phyloP scores from a whole-genome alignment of 1,140 invertebrate species.

The Vanessa tameamea region DNA sequence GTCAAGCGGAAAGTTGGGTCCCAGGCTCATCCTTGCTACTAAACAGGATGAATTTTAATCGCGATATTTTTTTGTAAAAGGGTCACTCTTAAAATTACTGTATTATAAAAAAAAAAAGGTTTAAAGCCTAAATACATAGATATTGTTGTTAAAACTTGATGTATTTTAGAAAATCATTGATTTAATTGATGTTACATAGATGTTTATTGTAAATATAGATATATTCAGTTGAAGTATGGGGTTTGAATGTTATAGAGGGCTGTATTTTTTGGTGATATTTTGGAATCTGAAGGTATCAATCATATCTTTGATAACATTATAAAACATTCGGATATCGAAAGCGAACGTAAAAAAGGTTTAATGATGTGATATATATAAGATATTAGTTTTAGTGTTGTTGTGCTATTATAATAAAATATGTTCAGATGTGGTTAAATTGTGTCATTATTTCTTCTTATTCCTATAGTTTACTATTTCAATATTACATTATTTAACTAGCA shows the following conservation, averaged over 20 bases:
- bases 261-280: constrained; percentile 81
- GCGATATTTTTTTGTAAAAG: constrained; percentile 1
- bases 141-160: constrained; percentile 77
- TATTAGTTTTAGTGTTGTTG: constrained; percentile 78
- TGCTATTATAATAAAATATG: constrained; percentile 80
- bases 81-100: constrained; percentile 1
- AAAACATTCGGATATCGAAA: constrained; percentile 43
- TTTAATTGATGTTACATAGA: constrained; percentile 80
- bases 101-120: constrained; percentile 45
- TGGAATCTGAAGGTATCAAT: constrained; percentile 68
- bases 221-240: constrained; percentile 59
- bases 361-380: constrained; percentile 74
- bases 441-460: constrained; percentile 38
- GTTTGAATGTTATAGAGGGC: constrained; percentile 78
- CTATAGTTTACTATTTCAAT: not conserved
- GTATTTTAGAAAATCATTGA: constrained; percentile 80
- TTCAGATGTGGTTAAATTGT: constrained; percentile 69
- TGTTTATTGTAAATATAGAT: constrained; percentile 79
- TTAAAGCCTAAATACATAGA: constrained; percentile 68
- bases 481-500: not conserved
- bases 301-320: constrained; percentile 75
- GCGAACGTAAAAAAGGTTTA: constrained; percentile 58
- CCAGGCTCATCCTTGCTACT: not conserved
- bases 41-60: not conserved
- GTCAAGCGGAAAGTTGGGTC: constrained; percentile 8